These are phyloP conservation scores for Gonioctena quinquepunctata DNA, from an alignment of 1,140 invertebrate genomes.

Conservation along the genomic window DNA sequence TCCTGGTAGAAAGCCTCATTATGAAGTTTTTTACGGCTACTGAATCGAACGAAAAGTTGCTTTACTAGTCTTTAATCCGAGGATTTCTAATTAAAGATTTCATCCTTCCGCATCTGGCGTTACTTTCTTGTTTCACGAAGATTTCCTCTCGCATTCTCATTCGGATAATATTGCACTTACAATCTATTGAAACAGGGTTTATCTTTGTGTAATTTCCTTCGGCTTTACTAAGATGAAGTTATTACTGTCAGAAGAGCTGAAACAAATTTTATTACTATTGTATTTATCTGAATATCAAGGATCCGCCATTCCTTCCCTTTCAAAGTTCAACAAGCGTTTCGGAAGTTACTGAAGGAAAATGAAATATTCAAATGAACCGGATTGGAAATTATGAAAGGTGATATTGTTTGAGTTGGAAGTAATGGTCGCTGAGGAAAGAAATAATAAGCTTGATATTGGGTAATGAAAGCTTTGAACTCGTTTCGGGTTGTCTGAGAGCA, in stretches of 20 bases:
- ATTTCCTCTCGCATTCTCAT: background rate
- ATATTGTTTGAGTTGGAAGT: background rate
- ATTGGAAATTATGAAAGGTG: background rate
- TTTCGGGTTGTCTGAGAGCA: too few species aligned
- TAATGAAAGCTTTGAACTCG: too few species aligned
- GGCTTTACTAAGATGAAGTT: background rate
- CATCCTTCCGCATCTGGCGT: background rate
- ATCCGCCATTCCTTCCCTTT: background rate
- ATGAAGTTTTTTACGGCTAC: background rate
- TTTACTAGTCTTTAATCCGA: background rate
- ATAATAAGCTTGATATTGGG: background rate
- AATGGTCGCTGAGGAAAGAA: background rate
- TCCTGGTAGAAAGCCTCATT: background rate
- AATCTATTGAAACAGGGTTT: background rate
- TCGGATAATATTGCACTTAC: background rate
- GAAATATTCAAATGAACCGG: background rate
- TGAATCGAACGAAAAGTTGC: background rate
- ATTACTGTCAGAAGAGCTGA: background rate
- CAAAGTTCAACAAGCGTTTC: background rate
- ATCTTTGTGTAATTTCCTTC: background rate
- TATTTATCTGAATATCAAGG: background rate
- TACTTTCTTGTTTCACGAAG: background rate
- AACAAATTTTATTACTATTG: background rate
- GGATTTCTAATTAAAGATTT: background rate
- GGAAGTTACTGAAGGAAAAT: background rate